Percentiles rank a stretch among this genome's conserved stretches.
Evolutionary conservation across 1,140 invertebrate species (phyloP).

Genomic region (Nephotettix cincticeps): DNA sequence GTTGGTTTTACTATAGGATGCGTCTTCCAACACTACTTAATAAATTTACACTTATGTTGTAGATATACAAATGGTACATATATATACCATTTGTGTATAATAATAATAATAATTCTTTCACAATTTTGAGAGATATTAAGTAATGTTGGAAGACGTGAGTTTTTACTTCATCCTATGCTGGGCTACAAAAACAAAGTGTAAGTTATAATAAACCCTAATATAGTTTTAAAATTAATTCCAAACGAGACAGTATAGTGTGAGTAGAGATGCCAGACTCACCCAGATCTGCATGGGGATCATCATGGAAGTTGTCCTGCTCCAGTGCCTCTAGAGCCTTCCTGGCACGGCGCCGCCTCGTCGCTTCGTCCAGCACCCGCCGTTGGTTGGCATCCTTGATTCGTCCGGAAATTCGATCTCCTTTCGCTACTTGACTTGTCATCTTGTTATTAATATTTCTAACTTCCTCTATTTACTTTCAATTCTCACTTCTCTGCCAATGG

Average conservation of each 20-base stretch:
- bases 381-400: slow-evolving; percentile 76
- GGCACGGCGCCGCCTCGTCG: slow-evolving; percentile 76
- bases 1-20: neutral
- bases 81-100: no score
- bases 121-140: no score
- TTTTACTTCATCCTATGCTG: no score
- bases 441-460: no score
- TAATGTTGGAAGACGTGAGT: no score
- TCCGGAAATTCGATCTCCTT: slow-evolving; percentile 60
- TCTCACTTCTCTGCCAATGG: slow-evolving; percentile 77
- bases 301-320: slow-evolving; percentile 97
- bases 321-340: slow-evolving; percentile 91
- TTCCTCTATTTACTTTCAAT: neutral
- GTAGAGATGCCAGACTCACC: slow-evolving; percentile 54
- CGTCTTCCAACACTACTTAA: neutral
- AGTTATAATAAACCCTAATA: no score
- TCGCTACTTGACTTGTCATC: slow-evolving; percentile 25
- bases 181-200: no score
- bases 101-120: no score
- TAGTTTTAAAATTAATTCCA: no score
- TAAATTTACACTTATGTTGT: neutral
- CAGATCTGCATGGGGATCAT: slow-evolving; percentile 95
- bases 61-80: neutral
- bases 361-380: slow-evolving; percentile 84
- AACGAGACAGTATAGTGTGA: no score